These are phyloP conservation scores for Ditula angustiorana DNA, from an alignment of 2,888 invertebrate species.

Conservation along the genomic window DNA sequence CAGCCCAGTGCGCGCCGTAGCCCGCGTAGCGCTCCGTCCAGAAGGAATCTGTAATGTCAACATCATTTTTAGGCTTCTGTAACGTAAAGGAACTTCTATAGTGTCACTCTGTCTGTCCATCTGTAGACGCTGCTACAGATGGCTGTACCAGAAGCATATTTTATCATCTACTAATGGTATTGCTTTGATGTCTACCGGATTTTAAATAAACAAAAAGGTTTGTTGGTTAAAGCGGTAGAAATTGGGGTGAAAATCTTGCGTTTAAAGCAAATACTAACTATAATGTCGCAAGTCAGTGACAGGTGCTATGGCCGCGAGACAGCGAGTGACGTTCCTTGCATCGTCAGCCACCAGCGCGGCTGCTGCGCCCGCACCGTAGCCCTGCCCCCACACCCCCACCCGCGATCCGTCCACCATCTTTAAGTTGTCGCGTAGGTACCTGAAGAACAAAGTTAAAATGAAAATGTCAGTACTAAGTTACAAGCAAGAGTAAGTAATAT, in stretches of 20 bases:
- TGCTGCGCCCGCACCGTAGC: constrained; percentile 95
- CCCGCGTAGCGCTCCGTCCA: constrained; percentile 97
- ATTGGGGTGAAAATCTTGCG: too few species aligned
- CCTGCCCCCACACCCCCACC: constrained; percentile 93
- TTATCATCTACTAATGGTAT: too few species aligned
- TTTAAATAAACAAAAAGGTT: too few species aligned
- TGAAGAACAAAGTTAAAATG: constrained; percentile 53
- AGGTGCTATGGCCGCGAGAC: constrained; percentile 94
- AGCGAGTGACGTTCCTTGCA: constrained; percentile 90
- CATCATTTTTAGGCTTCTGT: too few species aligned
- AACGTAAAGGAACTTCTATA: too few species aligned
- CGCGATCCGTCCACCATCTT: constrained; percentile 93
- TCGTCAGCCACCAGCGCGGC: constrained; percentile 92
- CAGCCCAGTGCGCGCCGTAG: constrained; percentile 90
- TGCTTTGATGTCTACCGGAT: too few species aligned
- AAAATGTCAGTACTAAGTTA: too few species aligned
- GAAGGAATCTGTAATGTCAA: constrained; percentile 86
- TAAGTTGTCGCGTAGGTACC: constrained; percentile 91
- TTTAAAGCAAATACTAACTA: constrained; percentile 80
- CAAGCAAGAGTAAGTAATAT: too few species aligned
- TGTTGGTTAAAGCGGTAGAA: too few species aligned
- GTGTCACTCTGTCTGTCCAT: too few species aligned
- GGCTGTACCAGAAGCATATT: too few species aligned
- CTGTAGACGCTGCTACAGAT: too few species aligned
- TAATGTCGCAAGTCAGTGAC: constrained; percentile 94